These are phyloP conservation scores for Neotoma lepida DNA, from an alignment of 2,113 vertebrate species.

Conservation along the genomic window DNA sequence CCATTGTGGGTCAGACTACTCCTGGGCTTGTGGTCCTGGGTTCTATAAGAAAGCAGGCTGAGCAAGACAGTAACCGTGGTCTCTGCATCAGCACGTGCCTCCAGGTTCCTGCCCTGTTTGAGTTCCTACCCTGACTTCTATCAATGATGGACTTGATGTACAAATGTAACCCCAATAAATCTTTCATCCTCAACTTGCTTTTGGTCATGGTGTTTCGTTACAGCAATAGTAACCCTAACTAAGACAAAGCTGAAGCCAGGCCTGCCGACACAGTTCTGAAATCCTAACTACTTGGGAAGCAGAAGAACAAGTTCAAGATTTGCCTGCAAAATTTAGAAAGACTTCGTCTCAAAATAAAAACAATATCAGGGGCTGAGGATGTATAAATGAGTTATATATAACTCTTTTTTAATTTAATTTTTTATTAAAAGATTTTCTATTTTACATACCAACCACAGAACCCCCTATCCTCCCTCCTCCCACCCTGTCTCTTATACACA, in stretches of 20 bases:
- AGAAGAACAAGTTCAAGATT: neutral
- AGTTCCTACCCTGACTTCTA: neutral
- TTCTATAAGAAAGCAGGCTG: neutral
- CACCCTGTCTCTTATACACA: too few species aligned
- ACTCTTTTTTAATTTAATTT: too few species aligned
- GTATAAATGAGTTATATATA: neutral
- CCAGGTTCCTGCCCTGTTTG: neutral
- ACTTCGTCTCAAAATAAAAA: neutral
- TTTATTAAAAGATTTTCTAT: too few species aligned
- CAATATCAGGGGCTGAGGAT: neutral
- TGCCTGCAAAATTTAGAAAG: neutral
- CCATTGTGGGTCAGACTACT: neutral
- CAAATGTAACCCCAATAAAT: neutral
- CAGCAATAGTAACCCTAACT: neutral
- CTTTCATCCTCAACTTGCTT: neutral
- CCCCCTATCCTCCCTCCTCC: too few species aligned
- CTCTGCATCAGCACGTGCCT: neutral
- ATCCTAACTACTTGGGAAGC: neutral
- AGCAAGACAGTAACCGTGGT: neutral
- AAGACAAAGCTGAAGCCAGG: neutral
- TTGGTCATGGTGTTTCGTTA: neutral
- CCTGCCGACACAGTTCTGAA: neutral
- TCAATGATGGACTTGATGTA: neutral
- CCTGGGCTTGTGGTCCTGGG: neutral
- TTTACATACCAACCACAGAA: too few species aligned